A percentile compares a stretch with the other conserved stretches of the same genome.
Evolutionary conservation across 2,797 vertebrate species (phyloP).

Genomic region (Eulemur albifrons): DNA sequence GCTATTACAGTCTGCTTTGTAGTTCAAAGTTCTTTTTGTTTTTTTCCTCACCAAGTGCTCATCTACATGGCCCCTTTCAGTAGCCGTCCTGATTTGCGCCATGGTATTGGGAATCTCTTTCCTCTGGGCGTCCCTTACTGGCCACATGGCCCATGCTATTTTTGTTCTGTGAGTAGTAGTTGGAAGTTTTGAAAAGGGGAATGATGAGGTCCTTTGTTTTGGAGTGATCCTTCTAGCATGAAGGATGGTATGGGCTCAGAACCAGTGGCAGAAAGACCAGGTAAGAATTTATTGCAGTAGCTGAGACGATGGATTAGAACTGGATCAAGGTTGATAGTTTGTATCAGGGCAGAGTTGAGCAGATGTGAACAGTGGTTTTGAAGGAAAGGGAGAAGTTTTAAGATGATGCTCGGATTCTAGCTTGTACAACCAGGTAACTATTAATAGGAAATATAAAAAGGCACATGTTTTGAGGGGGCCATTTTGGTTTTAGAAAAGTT

Average conservation of each 20-base stretch:
- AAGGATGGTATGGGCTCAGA: background rate
- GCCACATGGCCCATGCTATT: background rate
- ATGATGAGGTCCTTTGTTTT: background rate
- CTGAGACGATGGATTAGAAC: background rate
- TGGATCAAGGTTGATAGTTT: background rate
- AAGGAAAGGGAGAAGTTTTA: background rate
- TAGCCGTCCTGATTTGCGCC: background rate
- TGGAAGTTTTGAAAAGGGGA: background rate
- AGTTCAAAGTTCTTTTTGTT: background rate
- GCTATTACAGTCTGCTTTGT: background rate
- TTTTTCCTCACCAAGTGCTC: background rate
- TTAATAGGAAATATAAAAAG: background rate
- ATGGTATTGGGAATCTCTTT: background rate
- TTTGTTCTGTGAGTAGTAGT: background rate
- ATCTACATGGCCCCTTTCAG: background rate
- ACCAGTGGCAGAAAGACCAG: background rate
- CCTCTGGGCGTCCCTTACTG: background rate
- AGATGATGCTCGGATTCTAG: background rate
- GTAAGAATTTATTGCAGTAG: background rate
- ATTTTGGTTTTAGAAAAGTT: background rate
- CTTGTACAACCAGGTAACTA: background rate
- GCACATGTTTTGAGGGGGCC: background rate
- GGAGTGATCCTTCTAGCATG: background rate
- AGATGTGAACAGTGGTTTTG: background rate
- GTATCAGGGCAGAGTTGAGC: background rate